These are phyloP conservation scores for Sus scrofa DNA, from an alignment of 2,113 vertebrate genomes.

Conservation along the genomic window T2T-Sscrofa CM000830.6:98913501-98914000, in stretches of 20 bases:
- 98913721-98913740: not conserved
- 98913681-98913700: not conserved
- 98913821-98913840: not conserved
- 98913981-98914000: not conserved
- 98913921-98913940: not conserved
- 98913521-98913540: not conserved
- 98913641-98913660: not conserved
- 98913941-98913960: not conserved
- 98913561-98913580: not conserved
- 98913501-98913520: constrained; percentile 20
- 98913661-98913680: not conserved
- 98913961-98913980: not conserved
- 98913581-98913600: not conserved
- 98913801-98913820: constrained; percentile 45
- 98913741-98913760: not conserved
- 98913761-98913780: not conserved
- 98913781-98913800: not conserved
- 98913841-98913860: not conserved
- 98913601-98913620: not conserved
- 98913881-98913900: not conserved
- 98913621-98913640: not conserved
- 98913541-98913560: not conserved
- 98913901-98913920: not conserved
- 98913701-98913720: not conserved
- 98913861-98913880: not conserved